These are phyloP conservation scores for Drosophila mimica DNA, from an alignment of 2,888 invertebrate genomes.

Conservation along the genomic window DNA sequence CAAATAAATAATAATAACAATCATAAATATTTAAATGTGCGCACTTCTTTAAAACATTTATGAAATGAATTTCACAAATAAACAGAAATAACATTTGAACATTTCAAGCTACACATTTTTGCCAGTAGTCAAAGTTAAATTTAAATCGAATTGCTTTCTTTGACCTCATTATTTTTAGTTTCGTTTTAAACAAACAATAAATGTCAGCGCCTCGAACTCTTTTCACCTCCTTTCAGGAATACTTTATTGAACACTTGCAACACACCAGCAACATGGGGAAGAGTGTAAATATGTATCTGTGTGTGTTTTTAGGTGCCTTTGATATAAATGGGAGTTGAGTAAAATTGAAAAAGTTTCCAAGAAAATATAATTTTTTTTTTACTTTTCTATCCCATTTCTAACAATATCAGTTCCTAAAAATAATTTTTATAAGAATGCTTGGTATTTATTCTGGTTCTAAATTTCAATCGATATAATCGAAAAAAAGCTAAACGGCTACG, in stretches of 20 bases:
- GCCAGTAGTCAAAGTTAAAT: not conserved
- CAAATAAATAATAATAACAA: not conserved
- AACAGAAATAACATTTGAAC: too few relatives aligned
- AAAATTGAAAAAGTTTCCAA: not conserved
- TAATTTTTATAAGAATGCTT: not conserved
- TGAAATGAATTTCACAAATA: not conserved
- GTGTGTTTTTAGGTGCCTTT: not conserved
- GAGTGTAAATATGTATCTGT: not conserved
- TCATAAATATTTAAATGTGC: not conserved
- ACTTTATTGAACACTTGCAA: constrained; percentile 63
- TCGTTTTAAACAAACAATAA: constrained; percentile 62
- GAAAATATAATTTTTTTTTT: accelerated
- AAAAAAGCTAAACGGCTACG: too few relatives aligned
- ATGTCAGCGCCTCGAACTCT: constrained; percentile 49
- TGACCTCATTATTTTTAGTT: constrained; percentile 12
- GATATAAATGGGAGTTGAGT: constrained; percentile 7
- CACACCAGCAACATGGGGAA: constrained; percentile 16
- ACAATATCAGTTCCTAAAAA: not conserved
- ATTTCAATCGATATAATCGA: too few relatives aligned
- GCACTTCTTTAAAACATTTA: not conserved
- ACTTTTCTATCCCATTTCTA: not conserved
- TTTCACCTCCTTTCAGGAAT: constrained; percentile 25
- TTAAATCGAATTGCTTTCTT: constrained; percentile 2
- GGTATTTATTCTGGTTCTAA: accelerated
- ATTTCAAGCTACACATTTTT: not conserved